Base-by-base conservation (phyloP, 2,797 vertebrate genomes). In the Tokudaia tokunoshimensis region DNA sequence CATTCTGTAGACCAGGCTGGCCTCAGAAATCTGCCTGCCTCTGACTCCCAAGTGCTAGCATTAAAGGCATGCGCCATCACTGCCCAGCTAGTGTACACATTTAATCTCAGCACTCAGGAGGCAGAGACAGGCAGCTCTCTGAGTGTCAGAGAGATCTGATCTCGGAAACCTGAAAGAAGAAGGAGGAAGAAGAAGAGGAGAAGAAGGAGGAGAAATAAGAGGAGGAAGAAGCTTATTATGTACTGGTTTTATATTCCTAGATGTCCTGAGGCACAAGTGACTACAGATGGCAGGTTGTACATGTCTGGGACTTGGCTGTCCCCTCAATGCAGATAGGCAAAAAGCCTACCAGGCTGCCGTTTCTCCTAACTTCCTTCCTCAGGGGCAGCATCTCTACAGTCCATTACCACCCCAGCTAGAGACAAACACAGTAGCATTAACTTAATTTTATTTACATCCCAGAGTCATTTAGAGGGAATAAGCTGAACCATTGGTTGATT, bases 381-480 rank as follows among this genome's bases (percentile, higher is more conserved):
- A 93, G 87, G 97, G 94, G 96, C 89, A 91, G 85, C 81, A 88
- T 97, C 97, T 96, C 89, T 94, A 96, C 92, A 97, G 97, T 96
- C 94, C 97, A 97, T 98, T 98, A 96, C 63, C 96, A 94, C 96
- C 97, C 95, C 97, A 98, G 97, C 96, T 97, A 97, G 97, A 98
- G 97, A 98, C 96, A 98, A 98, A 98, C 96, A 95, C 97, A 97
- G 96, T 84, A 97, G 85, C 95, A 92, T 98, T 98, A 98, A 98
- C 98, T 98, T 98, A 97, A 98, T 98, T 98, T 98, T 98, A 98
- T 98, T 99, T 99, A 98, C 76, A 89, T 98, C 98, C 98, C 98
- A 96, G 97, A 98, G 97, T 98, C 98, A 98, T 98, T 98, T 98
- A 98, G 88, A 94, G 92, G 94, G 97, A 98, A 98, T 97, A 98